Evolutionary conservation across 2,888 invertebrate genomes (phyloP).

Genomic region (Ormia ochracea): DNA sequence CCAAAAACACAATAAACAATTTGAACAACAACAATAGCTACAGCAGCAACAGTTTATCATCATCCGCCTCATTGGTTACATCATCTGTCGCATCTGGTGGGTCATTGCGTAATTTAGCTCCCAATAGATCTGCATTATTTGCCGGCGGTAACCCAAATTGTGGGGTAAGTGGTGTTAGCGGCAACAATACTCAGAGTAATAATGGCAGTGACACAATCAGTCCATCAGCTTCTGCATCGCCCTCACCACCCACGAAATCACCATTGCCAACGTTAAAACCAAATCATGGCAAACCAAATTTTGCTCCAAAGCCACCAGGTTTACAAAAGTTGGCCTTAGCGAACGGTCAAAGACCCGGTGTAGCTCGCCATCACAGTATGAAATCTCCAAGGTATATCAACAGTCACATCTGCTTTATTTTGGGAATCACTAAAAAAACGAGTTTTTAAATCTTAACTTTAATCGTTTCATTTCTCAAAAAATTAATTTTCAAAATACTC

Average conservation of each 20-base stretch:
- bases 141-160: constrained; percentile 65
- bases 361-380: constrained; percentile 90
- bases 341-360: constrained; percentile 77
- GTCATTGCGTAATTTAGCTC: constrained; percentile 70
- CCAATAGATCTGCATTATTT: constrained; percentile 76
- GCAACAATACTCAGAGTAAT: constrained; percentile 46
- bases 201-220: constrained; percentile 54
- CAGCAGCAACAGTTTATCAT: constrained; percentile 62
- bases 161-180: constrained; percentile 33
- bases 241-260: constrained; percentile 61
- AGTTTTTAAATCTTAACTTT: no score
- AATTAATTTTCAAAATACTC: no score
- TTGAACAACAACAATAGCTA: constrained; percentile 66
- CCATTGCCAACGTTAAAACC: constrained; percentile 67
- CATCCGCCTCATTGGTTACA: constrained; percentile 58
- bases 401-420: no score
- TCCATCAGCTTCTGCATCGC: constrained; percentile 61
- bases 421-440: no score
- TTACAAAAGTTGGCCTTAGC: constrained; percentile 76
- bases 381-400: constrained; percentile 82
- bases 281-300: constrained; percentile 87
- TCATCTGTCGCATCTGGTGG: constrained; percentile 61
- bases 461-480: no score
- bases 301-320: constrained; percentile 89
- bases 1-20: constrained; percentile 62